A percentile compares a stretch with the other conserved stretches of the same genome.
These are phyloP conservation scores for Zaprionus bogoriensis DNA, from an alignment of 2,888 invertebrate species.

Conservation along the genomic window DNA sequence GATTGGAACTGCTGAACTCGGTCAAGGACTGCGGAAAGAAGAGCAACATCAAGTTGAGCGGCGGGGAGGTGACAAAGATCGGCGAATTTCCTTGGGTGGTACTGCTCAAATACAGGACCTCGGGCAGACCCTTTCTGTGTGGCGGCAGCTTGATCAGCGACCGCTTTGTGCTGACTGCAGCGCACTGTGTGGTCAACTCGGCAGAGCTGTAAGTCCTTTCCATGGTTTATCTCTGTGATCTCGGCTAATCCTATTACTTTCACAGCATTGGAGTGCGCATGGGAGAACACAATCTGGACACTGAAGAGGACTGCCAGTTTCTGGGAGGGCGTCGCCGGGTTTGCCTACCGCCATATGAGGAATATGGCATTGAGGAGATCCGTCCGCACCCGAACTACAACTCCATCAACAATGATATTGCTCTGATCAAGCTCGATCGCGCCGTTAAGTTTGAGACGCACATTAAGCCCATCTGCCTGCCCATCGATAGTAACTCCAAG, in stretches of 20 bases:
- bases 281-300: constrained; percentile 81
- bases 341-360: constrained; percentile 82
- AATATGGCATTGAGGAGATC: constrained; percentile 74
- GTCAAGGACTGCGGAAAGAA: constrained; percentile 84
- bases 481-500: constrained; percentile 55
- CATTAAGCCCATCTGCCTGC: constrained; percentile 78
- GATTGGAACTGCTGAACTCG: constrained; percentile 54
- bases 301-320: constrained; percentile 75
- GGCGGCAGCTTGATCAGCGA: constrained; percentile 79
- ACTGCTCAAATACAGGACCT: constrained; percentile 85
- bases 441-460: constrained; percentile 58
- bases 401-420: constrained; percentile 85
- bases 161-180: constrained; percentile 78
- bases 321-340: constrained; percentile 38
- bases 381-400: constrained; percentile 84
- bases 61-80: constrained; percentile 86
- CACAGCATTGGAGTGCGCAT: constrained; percentile 80
- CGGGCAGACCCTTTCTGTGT: constrained; percentile 76
- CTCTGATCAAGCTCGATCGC: constrained; percentile 83
- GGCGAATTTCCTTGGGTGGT: constrained; percentile 91
- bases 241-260: neutral
- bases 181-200: constrained; percentile 70
- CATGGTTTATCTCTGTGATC: neutral
- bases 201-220: constrained; percentile 60
- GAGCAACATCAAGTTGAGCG: constrained; percentile 85